Base-by-base conservation (phyloP, 1,140 invertebrate species). In the Gonioctena quinquepunctata region DNA sequence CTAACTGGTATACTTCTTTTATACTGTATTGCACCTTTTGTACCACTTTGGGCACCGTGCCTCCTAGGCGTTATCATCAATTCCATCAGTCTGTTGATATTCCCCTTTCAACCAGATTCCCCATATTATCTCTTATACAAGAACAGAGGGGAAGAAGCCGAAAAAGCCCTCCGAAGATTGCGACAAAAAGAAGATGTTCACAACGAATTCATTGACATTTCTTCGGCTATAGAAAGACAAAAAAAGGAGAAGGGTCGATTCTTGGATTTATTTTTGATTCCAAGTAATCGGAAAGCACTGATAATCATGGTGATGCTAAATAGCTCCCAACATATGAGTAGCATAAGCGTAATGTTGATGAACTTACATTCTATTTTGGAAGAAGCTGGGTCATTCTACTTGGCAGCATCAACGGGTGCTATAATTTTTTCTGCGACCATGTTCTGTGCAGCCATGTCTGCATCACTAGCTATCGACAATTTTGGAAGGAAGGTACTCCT, bases 271-370 rank as follows among this genome's bases (percentile, higher is more conserved):
- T 18, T 79, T 27, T n/a, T 75, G 25, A 54, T 73, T 5, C 52
- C 62, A 28, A 74, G 72, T 23, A 79, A 76, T 61, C 27, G 76
- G 19, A 79, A 76, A 68, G 77, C 76, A 48, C 42, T 77, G 18
- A 23, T 76, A 13, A 77, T 79, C 13, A 71, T 79, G 70, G 72
- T 88, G n/a, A 80, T 78, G 0, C 77, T 89, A 27, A 87, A 89
- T 82, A 78, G 83, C 70, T 83, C 88, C 61, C 88, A 89, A 72
- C 85, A 86, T 71, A 75, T 85, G 6, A 80, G 79, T 70, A 84
- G 84, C 54, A 80, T 85, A 13, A 81, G 87, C 73, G 87, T 85
- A 1, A 83, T 89, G 22, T 83, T 88, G 73, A 88, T 88, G 70
- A 88, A 87, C 71, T 81, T 87, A 0, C 84, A 85, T 3, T 77